Conservation (phyloP, 2,888 invertebrate species). For the Catocala sponsa region DNA sequence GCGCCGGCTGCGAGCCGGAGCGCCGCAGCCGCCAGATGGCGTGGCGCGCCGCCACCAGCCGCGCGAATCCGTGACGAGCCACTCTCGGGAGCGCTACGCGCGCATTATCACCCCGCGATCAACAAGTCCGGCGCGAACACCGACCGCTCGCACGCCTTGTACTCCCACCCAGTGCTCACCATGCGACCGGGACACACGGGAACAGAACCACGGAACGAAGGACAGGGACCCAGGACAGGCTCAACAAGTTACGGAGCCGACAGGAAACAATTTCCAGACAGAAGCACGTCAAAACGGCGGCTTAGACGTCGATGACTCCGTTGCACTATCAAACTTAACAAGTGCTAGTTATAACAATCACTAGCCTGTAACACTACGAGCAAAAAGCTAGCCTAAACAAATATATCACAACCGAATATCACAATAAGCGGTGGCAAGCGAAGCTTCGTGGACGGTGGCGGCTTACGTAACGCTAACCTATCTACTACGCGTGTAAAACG, state of each 20-base stretch:
- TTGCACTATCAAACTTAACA: slow-evolving; percentile 52
- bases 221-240: slow-evolving; percentile 31
- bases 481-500: slow-evolving; percentile 78
- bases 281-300: slow-evolving; percentile 60
- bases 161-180: slow-evolving; percentile 63
- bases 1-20: slow-evolving; percentile 85
- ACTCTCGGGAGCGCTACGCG: slow-evolving; percentile 83
- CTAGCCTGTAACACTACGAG: slow-evolving; percentile 66
- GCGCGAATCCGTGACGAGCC: slow-evolving; percentile 91
- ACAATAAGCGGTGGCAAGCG: slow-evolving; percentile 86
- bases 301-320: slow-evolving; percentile 62
- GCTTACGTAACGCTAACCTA: slow-evolving; percentile 85
- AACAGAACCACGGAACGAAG: slow-evolving; percentile 43
- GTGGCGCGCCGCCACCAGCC: slow-evolving; percentile 91
- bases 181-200: slow-evolving; percentile 55
- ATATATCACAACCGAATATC: slow-evolving; percentile 87
- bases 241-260: slow-evolving; percentile 63
- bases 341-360: slow-evolving; percentile 36
- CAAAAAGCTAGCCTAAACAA: slow-evolving; percentile 83
- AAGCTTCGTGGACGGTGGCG: slow-evolving; percentile 87
- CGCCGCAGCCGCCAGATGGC: slow-evolving; percentile 91
- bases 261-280: slow-evolving; percentile 55
- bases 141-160: slow-evolving; percentile 27
- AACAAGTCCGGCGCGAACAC: slow-evolving; percentile 68
- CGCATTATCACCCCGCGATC: slow-evolving; percentile 75